Evolutionary conservation across 2,888 invertebrate genomes (phyloP), one percentile per base, ranked within the genome.

Genomic region (Cancer borealis): DNA sequence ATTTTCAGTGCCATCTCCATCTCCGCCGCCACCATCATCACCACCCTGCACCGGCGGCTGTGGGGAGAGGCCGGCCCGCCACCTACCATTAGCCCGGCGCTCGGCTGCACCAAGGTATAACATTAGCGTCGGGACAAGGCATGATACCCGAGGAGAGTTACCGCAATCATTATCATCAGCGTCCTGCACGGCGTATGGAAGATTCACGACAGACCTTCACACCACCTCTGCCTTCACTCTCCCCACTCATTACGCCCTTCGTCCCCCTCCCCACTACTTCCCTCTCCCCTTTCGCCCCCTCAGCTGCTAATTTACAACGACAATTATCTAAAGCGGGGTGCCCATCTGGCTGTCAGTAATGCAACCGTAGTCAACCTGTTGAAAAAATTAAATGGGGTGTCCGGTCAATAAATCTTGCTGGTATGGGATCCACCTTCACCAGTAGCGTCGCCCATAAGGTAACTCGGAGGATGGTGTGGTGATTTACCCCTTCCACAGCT

Each of bases 371-470:
- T 54, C 54, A 88, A 60, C 87, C 92, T 88, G 92, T 87, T 92
- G 87, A 92, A 92, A 92, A 92, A 92, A 49, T 49, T 92, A 92
- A 92, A 92, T 92, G 92, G 49, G 87, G 92, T 92, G 92, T 92
- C 88, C 87, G 60, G 92, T 92, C 39, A 26, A 92, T 92, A 92
- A 88, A 92, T 92, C 92, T 30, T 45, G 49, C 60, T 14, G 87
- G 4, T 49, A 87, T 45, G 88, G 54, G 92, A 12, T 87, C 92
- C 92, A 60, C 60, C 92, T 60, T 45, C 87, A 54, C 92, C 60
- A 60, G 54, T 88, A 87, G 87, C 92, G 73, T 73, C n/a, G 91
- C 46, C 54, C 92, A 54, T 92, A 54, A 88, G 84, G 84, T 30
- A 88, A 30, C 92, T 54, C 21, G 14, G 88, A 88, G 26, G 92